These are phyloP conservation scores for Dasyornis broadbenti DNA, from an alignment of 2,113 vertebrate species.

Conservation along the genomic window DNA sequence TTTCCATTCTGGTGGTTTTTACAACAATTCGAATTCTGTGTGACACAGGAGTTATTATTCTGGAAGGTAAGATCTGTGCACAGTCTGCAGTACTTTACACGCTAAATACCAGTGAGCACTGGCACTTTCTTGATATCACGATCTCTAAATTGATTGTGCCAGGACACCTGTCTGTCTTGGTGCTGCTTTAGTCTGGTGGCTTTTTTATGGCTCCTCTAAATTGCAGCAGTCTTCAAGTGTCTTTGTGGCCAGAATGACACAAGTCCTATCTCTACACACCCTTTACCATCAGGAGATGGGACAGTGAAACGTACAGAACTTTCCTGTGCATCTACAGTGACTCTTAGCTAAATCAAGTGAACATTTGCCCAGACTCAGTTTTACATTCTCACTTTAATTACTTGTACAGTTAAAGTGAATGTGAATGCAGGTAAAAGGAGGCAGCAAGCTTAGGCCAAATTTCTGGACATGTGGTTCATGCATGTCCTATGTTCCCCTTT, in stretches of 20 bases:
- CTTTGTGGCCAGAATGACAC: background rate
- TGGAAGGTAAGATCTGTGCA: constrained; percentile 84
- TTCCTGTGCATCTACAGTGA: background rate
- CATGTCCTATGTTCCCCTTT: background rate
- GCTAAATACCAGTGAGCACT: background rate
- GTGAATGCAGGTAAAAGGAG: background rate
- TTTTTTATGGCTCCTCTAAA: background rate
- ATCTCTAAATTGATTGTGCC: background rate
- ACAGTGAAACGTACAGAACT: background rate
- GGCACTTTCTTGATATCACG: background rate
- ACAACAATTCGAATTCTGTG: constrained; percentile 91
- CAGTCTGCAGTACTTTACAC: background rate
- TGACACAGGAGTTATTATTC: constrained; percentile 88
- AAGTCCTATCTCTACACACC: background rate
- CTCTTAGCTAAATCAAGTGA: background rate
- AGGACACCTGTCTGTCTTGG: background rate
- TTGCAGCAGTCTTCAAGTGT: background rate
- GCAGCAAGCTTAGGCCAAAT: background rate
- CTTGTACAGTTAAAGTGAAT: background rate
- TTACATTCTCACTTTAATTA: background rate
- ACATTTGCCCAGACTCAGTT: background rate
- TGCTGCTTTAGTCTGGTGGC: background rate
- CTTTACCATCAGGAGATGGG: background rate
- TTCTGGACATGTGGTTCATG: background rate
- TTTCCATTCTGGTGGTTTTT: constrained; percentile 91